Conservation (phyloP, 2,797 vertebrate genomes). For the Tinamus major region DNA sequence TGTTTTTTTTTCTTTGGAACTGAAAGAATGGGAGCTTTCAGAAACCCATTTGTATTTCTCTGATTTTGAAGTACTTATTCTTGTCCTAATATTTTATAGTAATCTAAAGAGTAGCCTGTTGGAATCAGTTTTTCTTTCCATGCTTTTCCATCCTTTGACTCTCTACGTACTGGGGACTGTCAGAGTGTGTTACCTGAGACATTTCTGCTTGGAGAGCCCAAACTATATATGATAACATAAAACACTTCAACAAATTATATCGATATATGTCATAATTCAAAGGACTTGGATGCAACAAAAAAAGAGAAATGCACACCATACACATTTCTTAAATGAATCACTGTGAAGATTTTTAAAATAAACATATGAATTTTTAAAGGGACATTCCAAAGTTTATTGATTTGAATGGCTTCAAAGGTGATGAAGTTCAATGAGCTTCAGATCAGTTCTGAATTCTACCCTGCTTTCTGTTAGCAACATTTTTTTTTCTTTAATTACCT, state of each 20-base stretch:
- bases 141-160: not conserved
- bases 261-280: not conserved
- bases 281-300: not conserved
- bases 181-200: not conserved
- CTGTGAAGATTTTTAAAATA: not conserved
- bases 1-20: not conserved
- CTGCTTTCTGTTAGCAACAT: not conserved
- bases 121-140: not conserved
- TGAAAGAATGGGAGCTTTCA: not conserved
- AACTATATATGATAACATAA: not conserved
- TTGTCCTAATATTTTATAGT: slow-evolving; percentile 2
- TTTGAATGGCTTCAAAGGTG: not conserved
- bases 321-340: not conserved
- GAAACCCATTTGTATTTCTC: not conserved
- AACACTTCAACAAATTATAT: not conserved
- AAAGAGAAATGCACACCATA: not conserved
- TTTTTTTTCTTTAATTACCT: not conserved
- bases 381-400: not conserved
- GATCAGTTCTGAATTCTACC: not conserved
- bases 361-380: not conserved
- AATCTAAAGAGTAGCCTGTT: not conserved
- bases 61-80: not conserved
- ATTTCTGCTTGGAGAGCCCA: not conserved
- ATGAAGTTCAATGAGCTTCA: not conserved
- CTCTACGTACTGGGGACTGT: not conserved